Conservation (phyloP, 2,113 vertebrate genomes). For the Protobothrops flavoviridis region DNA sequence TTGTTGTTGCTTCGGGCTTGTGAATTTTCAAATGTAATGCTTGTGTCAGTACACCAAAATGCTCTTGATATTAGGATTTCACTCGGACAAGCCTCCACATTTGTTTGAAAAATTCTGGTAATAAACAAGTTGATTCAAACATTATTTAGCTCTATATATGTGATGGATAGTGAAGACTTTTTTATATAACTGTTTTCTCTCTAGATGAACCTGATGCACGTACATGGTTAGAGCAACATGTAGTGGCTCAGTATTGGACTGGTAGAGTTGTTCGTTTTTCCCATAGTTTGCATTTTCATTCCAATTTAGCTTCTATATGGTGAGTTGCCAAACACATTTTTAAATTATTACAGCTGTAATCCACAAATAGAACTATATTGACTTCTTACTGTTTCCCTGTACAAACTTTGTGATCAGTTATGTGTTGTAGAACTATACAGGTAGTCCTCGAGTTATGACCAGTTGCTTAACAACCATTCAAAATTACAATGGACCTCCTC, state of each 20-base stretch:
- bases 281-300: conserved; percentile 93
- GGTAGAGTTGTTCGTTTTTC: conserved; percentile 78
- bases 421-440: background rate
- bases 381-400: background rate
- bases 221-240: conserved; percentile 89
- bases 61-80: background rate
- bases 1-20: background rate
- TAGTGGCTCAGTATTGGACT: conserved; percentile 91
- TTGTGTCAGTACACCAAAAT: background rate
- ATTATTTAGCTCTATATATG: background rate
- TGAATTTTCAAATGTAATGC: background rate
- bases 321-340: conserved; percentile 61
- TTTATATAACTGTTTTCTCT: conserved; percentile 30
- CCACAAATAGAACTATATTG: background rate
- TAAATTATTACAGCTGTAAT: background rate
- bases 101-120: conserved; percentile 2
- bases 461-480: background rate
- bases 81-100: background rate
- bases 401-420: background rate
- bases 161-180: background rate
- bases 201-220: conserved; percentile 82
- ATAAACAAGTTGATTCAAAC: background rate
- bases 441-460: background rate
- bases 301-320: conserved; percentile 93
- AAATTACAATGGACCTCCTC: background rate